phyloP scores from a whole-genome alignment of 1,140 invertebrate species.

The Neuroterus valhalla region DNA sequence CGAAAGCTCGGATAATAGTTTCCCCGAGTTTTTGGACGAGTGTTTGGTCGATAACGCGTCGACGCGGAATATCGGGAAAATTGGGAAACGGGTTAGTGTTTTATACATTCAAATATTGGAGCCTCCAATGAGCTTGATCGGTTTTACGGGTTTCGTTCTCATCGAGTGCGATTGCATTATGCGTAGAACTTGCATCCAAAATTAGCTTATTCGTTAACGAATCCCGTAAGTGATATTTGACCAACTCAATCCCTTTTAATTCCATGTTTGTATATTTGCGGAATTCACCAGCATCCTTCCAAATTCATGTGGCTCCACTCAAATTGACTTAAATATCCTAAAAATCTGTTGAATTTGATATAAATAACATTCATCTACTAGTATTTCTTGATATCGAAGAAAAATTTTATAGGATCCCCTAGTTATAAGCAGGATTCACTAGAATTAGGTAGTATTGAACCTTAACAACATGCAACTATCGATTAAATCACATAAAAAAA shows the following conservation, averaged over 20 bases:
- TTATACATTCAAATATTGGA: constrained; percentile 14
- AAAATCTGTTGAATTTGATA: too few relatives aligned
- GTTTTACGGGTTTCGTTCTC: constrained; percentile 18
- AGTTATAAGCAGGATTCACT: too few relatives aligned
- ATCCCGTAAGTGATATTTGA: background rate
- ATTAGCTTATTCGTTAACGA: background rate
- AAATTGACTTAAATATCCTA: too few relatives aligned
- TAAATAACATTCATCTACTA: too few relatives aligned
- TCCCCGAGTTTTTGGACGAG: constrained; percentile 25
- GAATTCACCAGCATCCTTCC: too few relatives aligned
- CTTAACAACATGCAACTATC: too few relatives aligned
- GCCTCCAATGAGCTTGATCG: constrained; percentile 7
- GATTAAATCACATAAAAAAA: too few relatives aligned
- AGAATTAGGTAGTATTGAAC: too few relatives aligned
- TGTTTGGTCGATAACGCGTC: constrained; percentile 28
- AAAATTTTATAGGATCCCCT: too few relatives aligned
- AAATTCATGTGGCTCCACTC: too few relatives aligned
- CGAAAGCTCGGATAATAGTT: constrained; percentile 16
- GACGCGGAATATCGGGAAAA: constrained; percentile 21
- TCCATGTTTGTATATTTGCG: background rate
- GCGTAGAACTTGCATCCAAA: background rate
- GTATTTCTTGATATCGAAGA: too few relatives aligned
- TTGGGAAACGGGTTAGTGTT: background rate
- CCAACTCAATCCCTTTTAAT: background rate
- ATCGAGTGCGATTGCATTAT: constrained; percentile 8